Percentiles rank a stretch among this genome's conserved stretches.
Evolutionary conservation across 2,797 vertebrate genomes (phyloP).

Genomic region (Brachyalestes nurse): DNA sequence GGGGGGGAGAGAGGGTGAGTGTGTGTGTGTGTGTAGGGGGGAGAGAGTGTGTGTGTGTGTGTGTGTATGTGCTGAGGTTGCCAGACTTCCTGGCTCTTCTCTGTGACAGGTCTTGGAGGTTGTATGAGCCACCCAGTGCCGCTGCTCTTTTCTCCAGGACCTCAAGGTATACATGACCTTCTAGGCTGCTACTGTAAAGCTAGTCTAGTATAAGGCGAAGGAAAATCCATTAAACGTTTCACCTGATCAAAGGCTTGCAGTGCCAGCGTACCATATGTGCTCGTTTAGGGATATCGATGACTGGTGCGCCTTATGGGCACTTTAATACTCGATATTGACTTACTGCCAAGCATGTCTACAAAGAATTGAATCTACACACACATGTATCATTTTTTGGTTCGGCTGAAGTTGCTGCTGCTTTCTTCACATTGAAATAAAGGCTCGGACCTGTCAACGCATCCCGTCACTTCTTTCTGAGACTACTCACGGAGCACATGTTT

Average conservation of each 20-base stretch:
- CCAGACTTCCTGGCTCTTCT: constrained; percentile 91
- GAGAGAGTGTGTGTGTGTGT: constrained; percentile 11
- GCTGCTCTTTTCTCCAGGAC: constrained; percentile 83
- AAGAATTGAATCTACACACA: constrained; percentile 70
- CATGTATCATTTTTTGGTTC: constrained; percentile 67
- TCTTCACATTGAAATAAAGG: constrained; percentile 65
- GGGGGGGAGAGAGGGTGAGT: too few species aligned
- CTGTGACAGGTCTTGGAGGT: constrained; percentile 81
- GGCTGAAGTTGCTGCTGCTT: constrained; percentile 63
- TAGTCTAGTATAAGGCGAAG: constrained; percentile 70
- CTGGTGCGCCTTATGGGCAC: constrained; percentile 70
- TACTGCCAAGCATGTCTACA: constrained; percentile 80
- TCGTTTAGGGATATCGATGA: constrained; percentile 82
- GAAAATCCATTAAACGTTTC: constrained; percentile 82
- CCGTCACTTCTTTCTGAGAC: constrained; percentile 59
- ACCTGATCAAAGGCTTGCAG: constrained; percentile 78
- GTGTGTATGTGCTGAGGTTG: constrained; percentile 59
- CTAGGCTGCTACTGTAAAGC: constrained; percentile 72
- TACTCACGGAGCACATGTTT: constrained; percentile 67
- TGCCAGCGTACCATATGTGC: constrained; percentile 75
- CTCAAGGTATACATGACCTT: constrained; percentile 87
- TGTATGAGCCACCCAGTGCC: constrained; percentile 74
- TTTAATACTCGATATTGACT: constrained; percentile 82
- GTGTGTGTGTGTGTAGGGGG: constrained; percentile 7
- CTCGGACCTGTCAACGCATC: constrained; percentile 66